Conservation (phyloP, 2,888 invertebrate species). For the Erynnis tages region DNA sequence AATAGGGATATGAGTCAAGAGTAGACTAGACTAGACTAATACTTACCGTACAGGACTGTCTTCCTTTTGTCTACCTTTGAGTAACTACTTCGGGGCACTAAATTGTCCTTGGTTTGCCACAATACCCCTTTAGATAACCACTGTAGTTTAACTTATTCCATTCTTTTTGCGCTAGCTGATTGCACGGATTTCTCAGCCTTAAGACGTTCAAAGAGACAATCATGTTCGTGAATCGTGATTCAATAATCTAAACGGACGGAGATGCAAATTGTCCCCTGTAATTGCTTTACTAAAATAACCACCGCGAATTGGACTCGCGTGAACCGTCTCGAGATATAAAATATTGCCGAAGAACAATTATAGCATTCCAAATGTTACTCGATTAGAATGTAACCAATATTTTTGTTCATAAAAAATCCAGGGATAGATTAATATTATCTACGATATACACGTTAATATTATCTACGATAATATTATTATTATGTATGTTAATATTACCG, state of each 20-base stretch:
- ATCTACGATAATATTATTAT: too few relatives aligned
- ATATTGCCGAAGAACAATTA: background rate
- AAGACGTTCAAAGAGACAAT: constrained; percentile 17
- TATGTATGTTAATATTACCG: too few relatives aligned
- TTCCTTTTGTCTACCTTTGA: too few relatives aligned
- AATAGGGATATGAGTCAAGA: too few relatives aligned
- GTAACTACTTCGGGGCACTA: too few relatives aligned
- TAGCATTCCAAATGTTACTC: background rate
- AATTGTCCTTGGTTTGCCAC: too few relatives aligned
- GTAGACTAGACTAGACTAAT: too few relatives aligned
- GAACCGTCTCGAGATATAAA: background rate
- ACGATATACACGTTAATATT: too few relatives aligned
- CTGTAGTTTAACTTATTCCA: constrained; percentile 14
- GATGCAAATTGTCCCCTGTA: constrained; percentile 24
- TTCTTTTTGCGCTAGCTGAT: constrained; percentile 1
- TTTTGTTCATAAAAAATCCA: too few relatives aligned
- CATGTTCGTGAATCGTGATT: constrained; percentile 22
- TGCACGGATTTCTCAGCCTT: constrained; percentile 8
- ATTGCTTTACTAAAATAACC: constrained; percentile 21
- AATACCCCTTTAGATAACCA: background rate
- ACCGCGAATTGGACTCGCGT: constrained; percentile 3
- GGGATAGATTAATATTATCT: too few relatives aligned
- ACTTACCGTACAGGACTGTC: too few relatives aligned
- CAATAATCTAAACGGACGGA: constrained; percentile 21
- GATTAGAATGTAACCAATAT: too few relatives aligned